phyloP scores from a whole-genome alignment of 35 echinoderm and acorn worm genomes.

The Stichopus chloronotus region DNA sequence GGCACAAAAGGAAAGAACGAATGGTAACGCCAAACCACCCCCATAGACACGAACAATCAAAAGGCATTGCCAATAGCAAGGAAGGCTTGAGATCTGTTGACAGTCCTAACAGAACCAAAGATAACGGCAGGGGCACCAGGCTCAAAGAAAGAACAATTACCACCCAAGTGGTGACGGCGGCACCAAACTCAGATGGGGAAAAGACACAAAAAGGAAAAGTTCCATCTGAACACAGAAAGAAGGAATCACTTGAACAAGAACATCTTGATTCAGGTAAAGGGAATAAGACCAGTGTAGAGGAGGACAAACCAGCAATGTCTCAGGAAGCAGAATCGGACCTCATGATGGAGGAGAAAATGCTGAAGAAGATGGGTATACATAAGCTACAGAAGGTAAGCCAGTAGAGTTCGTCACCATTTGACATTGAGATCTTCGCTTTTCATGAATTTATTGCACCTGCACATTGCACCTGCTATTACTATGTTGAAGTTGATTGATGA shows the following conservation, averaged over 20 bases:
- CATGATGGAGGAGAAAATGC: background rate
- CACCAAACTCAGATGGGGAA: background rate
- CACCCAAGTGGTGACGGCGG: background rate
- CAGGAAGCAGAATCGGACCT: background rate
- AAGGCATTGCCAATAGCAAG: background rate
- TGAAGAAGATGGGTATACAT: slow-evolving; percentile 15
- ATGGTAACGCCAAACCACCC: background rate
- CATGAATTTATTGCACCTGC: background rate
- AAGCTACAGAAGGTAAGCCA: slow-evolving; percentile 36
- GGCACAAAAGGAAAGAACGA: background rate
- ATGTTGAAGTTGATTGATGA: background rate
- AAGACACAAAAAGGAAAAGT: background rate
- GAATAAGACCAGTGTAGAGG: background rate
- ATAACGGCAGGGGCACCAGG: background rate
- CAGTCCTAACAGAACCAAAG: background rate
- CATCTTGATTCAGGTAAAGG: background rate
- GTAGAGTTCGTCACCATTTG: background rate
- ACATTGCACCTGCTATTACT: background rate
- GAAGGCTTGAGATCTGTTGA: background rate
- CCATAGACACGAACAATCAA: background rate
- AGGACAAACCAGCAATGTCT: background rate
- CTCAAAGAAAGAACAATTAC: background rate
- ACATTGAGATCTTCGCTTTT: background rate
- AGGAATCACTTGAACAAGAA: background rate
- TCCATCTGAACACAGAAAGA: background rate